Base-by-base conservation (phyloP, 2,888 invertebrate genomes). In the Philonicus albiceps region DNA sequence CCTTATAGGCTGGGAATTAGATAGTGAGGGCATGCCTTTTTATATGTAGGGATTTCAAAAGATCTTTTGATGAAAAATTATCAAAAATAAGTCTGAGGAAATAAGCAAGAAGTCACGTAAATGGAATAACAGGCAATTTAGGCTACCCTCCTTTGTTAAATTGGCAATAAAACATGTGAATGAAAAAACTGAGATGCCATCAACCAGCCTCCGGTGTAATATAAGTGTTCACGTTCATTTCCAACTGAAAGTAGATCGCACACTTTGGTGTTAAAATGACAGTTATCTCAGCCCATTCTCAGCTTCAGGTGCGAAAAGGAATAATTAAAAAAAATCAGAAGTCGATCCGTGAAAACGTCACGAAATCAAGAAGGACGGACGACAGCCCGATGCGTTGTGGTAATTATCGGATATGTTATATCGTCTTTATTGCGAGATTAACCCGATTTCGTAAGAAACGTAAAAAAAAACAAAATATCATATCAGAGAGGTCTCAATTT, bases 381-480 rank as follows among this genome's bases (percentile, higher is more conserved):
- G 76, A 78, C 78, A 78, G 49, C 30, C 30, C 30, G 49, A 49
- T 53, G 30, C 49, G 34, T 34, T 34, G 55, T 19, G 27, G 81
- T 81, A 81, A 81, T 81, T 81, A 81, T 81, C 55, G 81, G 55
- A 81, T 49, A 30, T 81, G 53, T 84, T 43, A 43, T 78, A 73
- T 84, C 73, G 73, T 40, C 37, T 84, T 84, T 84, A 73, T 84
- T 72, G 40, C 84, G 22, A 73, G 84, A 84, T 84, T 84, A 84
- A 72, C 84, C 84, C 73, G 84, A 84, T 84, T 84, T 84, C 81
- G 22, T 81, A 81, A 81, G 81, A 64, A 81, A 81, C 37, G n/a
- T 37, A 74, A 37, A 31, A 53, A 49, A 43, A 53, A n/a, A 74
- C n/a, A 30, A 49, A 30, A 43, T 80, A 30, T 64, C 64, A 64